Evolutionary conservation across 2,888 invertebrate species (phyloP).

Genomic region (Allophyes oxyacanthae): DNA sequence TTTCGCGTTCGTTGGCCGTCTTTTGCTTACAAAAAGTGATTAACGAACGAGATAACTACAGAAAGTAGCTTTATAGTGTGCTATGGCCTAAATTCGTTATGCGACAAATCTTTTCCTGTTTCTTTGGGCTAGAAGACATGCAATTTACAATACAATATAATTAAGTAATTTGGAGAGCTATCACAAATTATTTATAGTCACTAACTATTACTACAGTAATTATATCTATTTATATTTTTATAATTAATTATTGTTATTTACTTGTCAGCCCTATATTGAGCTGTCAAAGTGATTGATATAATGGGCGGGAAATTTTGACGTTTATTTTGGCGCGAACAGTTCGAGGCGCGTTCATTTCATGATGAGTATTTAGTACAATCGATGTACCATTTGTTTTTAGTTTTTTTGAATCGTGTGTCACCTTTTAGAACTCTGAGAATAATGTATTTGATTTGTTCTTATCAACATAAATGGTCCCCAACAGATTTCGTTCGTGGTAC

Average conservation of each 20-base stretch:
- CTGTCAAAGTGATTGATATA: constrained; percentile 75
- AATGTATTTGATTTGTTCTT: neutral
- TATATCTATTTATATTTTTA: neutral
- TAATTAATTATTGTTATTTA: constrained; percentile 4
- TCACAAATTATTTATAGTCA: no score
- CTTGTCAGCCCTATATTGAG: constrained; percentile 35
- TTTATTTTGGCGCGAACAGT: constrained; percentile 70
- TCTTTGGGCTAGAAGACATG: no score
- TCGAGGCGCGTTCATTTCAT: constrained; percentile 50
- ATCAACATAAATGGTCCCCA: no score
- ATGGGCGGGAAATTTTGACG: constrained; percentile 73
- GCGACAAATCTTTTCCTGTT: no score
- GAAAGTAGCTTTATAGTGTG: no score
- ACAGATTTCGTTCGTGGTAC: no score
- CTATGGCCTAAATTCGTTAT: no score
- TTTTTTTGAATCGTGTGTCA: constrained; percentile 25
- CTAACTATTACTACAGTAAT: neutral
- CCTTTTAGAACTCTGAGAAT: constrained; percentile 6
- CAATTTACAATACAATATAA: no score
- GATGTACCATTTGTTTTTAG: constrained; percentile 35
- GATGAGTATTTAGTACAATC: constrained; percentile 44
- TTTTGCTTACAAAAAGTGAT: no score
- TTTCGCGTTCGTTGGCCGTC: no score
- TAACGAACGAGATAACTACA: no score
- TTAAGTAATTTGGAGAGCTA: neutral